Conservation (phyloP, 2,888 invertebrate genomes). For the Lagria hirta region DNA sequence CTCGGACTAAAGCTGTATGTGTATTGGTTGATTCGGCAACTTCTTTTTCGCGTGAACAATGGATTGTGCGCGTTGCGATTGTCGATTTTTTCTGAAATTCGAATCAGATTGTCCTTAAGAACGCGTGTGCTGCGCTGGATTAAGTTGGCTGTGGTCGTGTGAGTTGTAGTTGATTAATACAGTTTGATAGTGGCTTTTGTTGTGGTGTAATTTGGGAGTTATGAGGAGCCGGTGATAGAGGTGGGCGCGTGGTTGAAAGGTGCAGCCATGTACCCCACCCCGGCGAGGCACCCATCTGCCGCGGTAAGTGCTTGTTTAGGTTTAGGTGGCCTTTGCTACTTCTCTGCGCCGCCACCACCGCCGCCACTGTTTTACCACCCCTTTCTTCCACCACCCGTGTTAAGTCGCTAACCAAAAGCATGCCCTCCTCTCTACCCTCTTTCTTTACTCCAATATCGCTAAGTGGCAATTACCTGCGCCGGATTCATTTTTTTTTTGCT, state of each 20-base stretch:
- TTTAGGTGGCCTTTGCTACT: constrained; percentile 17
- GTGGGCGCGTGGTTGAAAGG: constrained; percentile 18
- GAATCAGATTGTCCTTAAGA: constrained; percentile 32
- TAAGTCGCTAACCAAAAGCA: constrained; percentile 28
- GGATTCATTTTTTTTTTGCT: too few relatives aligned
- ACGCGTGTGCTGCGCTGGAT: constrained; percentile 24
- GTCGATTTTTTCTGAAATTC: constrained; percentile 36
- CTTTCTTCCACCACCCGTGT: too few relatives aligned
- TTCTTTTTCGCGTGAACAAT: constrained; percentile 38
- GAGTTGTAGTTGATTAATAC: constrained; percentile 26
- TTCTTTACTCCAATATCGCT: constrained; percentile 30
- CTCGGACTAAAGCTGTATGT: constrained; percentile 35
- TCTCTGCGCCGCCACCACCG: constrained; percentile 16
- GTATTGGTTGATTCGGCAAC: constrained; percentile 28
- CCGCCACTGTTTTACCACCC: too few relatives aligned
- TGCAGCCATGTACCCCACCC: constrained; percentile 69
- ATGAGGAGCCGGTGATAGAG: constrained; percentile 38
- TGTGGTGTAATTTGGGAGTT: constrained; percentile 22
- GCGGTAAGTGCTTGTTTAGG: constrained; percentile 62
- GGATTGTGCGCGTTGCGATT: constrained; percentile 43
- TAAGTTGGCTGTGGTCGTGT: constrained; percentile 2
- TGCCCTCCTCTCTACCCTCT: constrained; percentile 31
- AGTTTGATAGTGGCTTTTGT: constrained; percentile 23
- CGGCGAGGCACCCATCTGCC: constrained; percentile 74
- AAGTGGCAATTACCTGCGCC: constrained; percentile 31